Conservation (phyloP, 2,888 invertebrate genomes). For the Idaea biselata region DNA sequence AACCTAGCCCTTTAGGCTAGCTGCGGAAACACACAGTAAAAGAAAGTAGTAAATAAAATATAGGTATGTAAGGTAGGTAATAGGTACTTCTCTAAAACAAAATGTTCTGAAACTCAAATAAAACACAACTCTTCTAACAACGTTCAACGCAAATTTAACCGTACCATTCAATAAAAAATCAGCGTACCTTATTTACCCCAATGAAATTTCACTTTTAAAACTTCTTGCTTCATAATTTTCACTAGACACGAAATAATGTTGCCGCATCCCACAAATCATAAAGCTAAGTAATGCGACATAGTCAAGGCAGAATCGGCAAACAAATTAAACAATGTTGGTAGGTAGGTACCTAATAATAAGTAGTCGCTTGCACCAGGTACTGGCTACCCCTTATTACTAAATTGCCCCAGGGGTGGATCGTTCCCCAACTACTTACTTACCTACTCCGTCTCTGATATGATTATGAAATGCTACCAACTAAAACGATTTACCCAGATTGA, state of each 20-base stretch:
- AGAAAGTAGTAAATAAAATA: too few species aligned
- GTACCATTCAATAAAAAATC: neutral
- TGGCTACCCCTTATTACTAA: constrained; percentile 33
- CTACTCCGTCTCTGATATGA: constrained; percentile 35
- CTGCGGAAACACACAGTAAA: too few species aligned
- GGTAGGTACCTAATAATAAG: constrained; percentile 14
- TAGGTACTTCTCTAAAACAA: too few species aligned
- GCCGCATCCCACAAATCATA: constrained; percentile 10
- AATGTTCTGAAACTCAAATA: too few species aligned
- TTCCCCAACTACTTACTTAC: constrained; percentile 54
- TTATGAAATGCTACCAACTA: constrained; percentile 35
- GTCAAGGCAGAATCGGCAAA: constrained; percentile 21
- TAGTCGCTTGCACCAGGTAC: constrained; percentile 29
- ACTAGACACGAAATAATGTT: constrained; percentile 3
- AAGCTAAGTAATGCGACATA: constrained; percentile 18
- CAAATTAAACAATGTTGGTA: constrained; percentile 19
- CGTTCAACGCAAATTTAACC: neutral
- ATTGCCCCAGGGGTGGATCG: constrained; percentile 62
- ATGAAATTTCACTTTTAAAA: constrained; percentile 4
- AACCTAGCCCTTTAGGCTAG: too few species aligned
- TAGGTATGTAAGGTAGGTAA: too few species aligned
- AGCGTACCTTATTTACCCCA: neutral
- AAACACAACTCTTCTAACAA: too few species aligned
- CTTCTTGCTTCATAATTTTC: constrained; percentile 5
- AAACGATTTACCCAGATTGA: constrained; percentile 28